Evolutionary conservation across 2,113 vertebrate species (phyloP), one percentile per base, ranked within the genome.

Genomic region (Brachyhypopomus gauderio): DNA sequence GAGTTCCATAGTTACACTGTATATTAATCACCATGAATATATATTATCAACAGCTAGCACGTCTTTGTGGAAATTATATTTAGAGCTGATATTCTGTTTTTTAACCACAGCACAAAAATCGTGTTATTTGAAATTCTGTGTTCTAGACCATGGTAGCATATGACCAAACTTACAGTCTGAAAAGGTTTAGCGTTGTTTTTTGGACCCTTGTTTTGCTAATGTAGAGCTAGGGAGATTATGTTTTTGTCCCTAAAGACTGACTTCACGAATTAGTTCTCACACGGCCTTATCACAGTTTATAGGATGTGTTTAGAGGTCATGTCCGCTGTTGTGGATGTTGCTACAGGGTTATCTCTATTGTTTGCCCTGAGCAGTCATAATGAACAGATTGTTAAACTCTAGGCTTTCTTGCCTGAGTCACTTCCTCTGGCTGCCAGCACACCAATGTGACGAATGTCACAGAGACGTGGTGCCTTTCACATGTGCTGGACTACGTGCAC

Each of bases 311-410:
- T 67, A 66, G 66, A 72, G 72, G 80, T 83, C 66, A 52, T 22
- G 27, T 83, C 38, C 14, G 80, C 66, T 73, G 62, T 83, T 77
- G 59, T 72, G 72, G 38, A 55, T 77, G 66, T 66, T 23, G 59
- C 27, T 20, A 72, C 45, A 41, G 77, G 19, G 12, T 82, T 83
- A 80, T 83, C 59, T 80, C 25, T 69, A 67, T 36, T 85, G 66
- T 83, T 85, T 85, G 72, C 58, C 74, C 59, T 41, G 75, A 72
- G 59, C 59, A 72, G 67, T 73, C 66, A 83, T 77, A 73, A 77
- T 85, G 79, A 80, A 56, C 20, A 76, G 38, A 85, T 66, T 45
- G 67, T 41, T 67, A 72, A 73, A 71, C 77, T 76, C 71, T 36
- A 59, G 63, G 19, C 48, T 79, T 58, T 66, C 16, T 56, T 58